Evolutionary conservation across 2,797 vertebrate genomes (phyloP).

Genomic region (Potorous gilbertii): DNA sequence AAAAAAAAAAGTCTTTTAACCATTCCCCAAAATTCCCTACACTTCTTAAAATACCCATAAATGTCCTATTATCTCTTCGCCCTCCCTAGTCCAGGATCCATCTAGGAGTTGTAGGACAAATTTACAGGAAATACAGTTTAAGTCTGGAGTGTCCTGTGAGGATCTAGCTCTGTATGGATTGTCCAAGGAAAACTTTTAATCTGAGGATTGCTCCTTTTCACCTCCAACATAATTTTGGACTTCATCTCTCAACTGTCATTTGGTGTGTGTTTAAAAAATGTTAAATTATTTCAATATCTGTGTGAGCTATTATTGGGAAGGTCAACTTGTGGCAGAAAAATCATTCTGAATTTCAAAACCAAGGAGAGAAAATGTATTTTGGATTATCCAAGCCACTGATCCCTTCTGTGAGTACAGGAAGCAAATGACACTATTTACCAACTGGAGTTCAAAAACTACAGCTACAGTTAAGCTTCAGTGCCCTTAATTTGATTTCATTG

Average conservation of each 20-base stretch:
- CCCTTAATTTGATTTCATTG: conserved; percentile 22
- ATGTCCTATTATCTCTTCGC: not conserved
- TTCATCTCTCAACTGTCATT: conserved; percentile 8
- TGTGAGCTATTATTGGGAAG: not conserved
- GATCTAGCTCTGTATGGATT: conserved; percentile 37
- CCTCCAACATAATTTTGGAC: conserved; percentile 3
- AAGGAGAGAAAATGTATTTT: conserved; percentile 45
- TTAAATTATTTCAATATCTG: conserved; percentile 26
- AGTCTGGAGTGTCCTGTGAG: conserved; percentile 18
- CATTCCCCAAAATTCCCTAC: not conserved
- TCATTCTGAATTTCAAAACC: conserved; percentile 14
- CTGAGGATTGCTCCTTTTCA: not conserved
- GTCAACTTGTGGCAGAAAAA: conserved; percentile 1
- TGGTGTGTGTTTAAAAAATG: conserved; percentile 25
- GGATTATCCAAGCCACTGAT: conserved; percentile 19
- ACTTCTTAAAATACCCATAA: not conserved
- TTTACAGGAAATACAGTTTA: not conserved
- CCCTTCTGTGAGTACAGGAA: conserved; percentile 32
- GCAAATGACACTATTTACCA: conserved; percentile 24
- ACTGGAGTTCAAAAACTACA: conserved; percentile 24
- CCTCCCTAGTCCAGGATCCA: not conserved
- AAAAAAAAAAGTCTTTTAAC: not conserved
- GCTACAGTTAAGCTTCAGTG: not conserved
- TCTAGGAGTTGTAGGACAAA: not conserved
- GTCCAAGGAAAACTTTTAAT: conserved; percentile 21